Conservation (phyloP, 2,113 vertebrate species). For the Lasiurus borealis region DNA sequence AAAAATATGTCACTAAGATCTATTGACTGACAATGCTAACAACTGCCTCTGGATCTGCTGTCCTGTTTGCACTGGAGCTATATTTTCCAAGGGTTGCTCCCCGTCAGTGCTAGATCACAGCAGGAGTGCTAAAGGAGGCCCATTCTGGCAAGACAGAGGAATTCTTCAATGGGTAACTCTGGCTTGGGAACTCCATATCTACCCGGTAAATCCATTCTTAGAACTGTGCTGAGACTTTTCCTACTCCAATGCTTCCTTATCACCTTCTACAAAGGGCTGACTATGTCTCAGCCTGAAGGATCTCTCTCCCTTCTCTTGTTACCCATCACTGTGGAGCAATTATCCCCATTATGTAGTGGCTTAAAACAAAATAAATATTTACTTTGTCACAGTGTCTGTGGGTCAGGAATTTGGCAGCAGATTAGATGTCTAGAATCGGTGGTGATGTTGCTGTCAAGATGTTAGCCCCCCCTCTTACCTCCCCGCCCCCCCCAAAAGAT, state of each 20-base stretch:
- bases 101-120: not conserved
- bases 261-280: not conserved
- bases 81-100: not conserved
- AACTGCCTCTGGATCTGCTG: not conserved
- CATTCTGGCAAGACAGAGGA: not conserved
- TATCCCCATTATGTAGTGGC: not conserved
- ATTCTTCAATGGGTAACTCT: not conserved
- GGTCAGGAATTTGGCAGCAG: not conserved
- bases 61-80: not conserved
- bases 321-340: not conserved
- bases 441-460: not conserved
- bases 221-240: not conserved
- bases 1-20: not conserved
- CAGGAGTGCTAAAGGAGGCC: not conserved
- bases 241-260: not conserved
- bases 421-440: not conserved
- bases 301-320: not conserved
- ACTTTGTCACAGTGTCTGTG: not conserved
- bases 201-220: not conserved
- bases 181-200: not conserved
- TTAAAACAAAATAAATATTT: constrained; percentile 4
- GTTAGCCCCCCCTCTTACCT: no score
- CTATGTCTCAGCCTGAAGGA: not conserved
- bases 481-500: no score
- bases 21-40: not conserved